Base-by-base conservation (phyloP, 2,888 invertebrate species). In the Leucozona laternaria region DNA sequence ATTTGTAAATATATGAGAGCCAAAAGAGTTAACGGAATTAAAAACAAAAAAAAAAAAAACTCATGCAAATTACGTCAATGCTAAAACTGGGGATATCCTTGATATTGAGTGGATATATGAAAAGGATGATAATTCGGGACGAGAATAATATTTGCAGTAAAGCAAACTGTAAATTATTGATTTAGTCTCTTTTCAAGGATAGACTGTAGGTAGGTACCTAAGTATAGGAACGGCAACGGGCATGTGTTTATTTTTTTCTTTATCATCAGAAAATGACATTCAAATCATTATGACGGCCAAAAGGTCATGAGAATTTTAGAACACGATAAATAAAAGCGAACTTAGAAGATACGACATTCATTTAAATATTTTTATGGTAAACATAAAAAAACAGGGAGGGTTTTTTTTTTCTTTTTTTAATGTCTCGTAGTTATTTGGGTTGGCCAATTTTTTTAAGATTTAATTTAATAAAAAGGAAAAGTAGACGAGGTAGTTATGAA, bases 61-160 rank as follows among this genome's bases (percentile, higher is more conserved):
- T n/a, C 15, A 40, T 40, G 11, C 10, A 60, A 40, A 60, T 60
- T 40, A 17, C 57, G n/a, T 25, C 60, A 40, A 60, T 37, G 60
- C 40, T 13, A 25, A 25, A 60, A 60, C 10, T 28, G 8, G n/a
- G n/a, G 0, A 40, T 40, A 60, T 40, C 60, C 60, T 60, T 60
- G 37, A 25, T 55, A 15, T 53, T 2, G 50, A 22, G 2, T 10
- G 45, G n/a, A 37, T 43, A 10, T 48, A 22, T 17, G 13, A 3
- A 62, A n/a, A n/a, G 22, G 4, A 25, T 28, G 28, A 17, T 28
- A 62, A 62, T 28, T 25, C 17, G 40, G 17, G 13, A 57, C 31
- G 57, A 28, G 25, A n/a, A 28, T 55, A n/a, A n/a, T n/a, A n/a
- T 55, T 55, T 28, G 50, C n/a, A n/a, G 31, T 58, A 37, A 6